These are phyloP conservation scores for Fulica atra DNA, from an alignment of 2,113 vertebrate genomes.

Conservation along the genomic window DNA sequence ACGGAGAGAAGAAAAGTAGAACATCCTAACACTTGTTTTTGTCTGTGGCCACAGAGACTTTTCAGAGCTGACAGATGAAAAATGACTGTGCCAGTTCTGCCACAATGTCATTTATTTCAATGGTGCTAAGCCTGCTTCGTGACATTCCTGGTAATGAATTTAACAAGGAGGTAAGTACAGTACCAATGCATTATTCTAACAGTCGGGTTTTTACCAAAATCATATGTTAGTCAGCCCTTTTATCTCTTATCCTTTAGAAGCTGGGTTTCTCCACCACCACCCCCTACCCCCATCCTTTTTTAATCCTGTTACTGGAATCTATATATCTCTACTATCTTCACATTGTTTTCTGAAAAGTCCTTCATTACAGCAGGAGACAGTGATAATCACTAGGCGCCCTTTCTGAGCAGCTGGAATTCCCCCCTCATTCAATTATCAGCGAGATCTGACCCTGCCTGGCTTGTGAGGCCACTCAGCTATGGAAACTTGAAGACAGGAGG, in stretches of 20 bases:
- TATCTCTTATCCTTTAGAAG: constrained; percentile 3
- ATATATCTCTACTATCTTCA: constrained; percentile 10
- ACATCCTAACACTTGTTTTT: not conserved
- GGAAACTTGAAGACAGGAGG: constrained; percentile 36
- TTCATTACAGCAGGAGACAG: constrained; percentile 57
- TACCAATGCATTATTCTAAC: not conserved
- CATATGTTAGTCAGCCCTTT: not conserved
- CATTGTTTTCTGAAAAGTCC: not conserved
- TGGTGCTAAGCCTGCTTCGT: not conserved
- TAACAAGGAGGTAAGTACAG: constrained; percentile 23
- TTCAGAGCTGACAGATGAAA: constrained; percentile 30
- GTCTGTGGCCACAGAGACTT: not conserved
- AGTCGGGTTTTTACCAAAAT: constrained; percentile 36
- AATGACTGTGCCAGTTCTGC: not conserved
- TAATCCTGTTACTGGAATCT: not conserved
- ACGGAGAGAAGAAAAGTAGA: not conserved
- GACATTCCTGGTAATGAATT: constrained; percentile 35
- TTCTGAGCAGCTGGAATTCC: constrained; percentile 46
- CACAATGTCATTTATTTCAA: constrained; percentile 42
- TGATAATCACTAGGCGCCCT: constrained; percentile 47
- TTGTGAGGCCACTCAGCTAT: constrained; percentile 20
- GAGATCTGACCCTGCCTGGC: constrained; percentile 43
- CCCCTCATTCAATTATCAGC: constrained; percentile 22
- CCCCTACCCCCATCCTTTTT: not conserved
- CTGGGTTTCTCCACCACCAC: not conserved